Evolutionary conservation across 2,888 invertebrate species (phyloP).

Genomic region (Nemotelus nigrinus): DNA sequence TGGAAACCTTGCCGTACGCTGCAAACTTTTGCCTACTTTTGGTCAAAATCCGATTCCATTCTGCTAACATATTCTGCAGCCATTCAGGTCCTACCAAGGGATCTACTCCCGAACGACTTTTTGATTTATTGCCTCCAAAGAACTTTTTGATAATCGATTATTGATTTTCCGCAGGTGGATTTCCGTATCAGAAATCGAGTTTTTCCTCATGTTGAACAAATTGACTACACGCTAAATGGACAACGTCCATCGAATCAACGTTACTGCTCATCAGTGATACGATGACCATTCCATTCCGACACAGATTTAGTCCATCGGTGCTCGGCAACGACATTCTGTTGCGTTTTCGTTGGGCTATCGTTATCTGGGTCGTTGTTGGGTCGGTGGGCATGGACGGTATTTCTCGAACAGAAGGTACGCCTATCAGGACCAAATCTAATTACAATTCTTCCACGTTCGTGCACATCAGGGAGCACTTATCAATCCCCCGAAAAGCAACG

Average conservation of each 20-base stretch:
- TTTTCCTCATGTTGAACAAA: slow-evolving; percentile 49
- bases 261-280: slow-evolving; percentile 27
- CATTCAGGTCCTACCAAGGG: slow-evolving; percentile 21
- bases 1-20: neutral
- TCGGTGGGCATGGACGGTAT: too few relatives aligned
- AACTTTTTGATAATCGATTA: slow-evolving; percentile 52
- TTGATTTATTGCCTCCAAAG: slow-evolving; percentile 51
- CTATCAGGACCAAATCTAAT: slow-evolving; percentile 50
- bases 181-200: slow-evolving; percentile 24
- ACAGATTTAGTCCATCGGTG: slow-evolving; percentile 1
- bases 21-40: neutral
- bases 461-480: slow-evolving; percentile 44
- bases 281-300: slow-evolving; percentile 15
- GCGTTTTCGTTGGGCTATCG: neutral
- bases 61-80: slow-evolving; percentile 22
- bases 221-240: slow-evolving; percentile 47
- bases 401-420: slow-evolving; percentile 25
- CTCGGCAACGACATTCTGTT: slow-evolving; percentile 4
- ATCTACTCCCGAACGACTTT: slow-evolving; percentile 36
- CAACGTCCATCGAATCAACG: slow-evolving; percentile 36
- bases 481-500: slow-evolving; percentile 24
- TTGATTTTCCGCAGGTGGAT: slow-evolving; percentile 52
- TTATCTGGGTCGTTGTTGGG: neutral
- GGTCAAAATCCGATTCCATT: slow-evolving; percentile 8
- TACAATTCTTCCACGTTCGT: slow-evolving; percentile 49